These are phyloP conservation scores for Cromileptes altivelis DNA, from an alignment of 2,113 vertebrate genomes.

Conservation along the genomic window DNA sequence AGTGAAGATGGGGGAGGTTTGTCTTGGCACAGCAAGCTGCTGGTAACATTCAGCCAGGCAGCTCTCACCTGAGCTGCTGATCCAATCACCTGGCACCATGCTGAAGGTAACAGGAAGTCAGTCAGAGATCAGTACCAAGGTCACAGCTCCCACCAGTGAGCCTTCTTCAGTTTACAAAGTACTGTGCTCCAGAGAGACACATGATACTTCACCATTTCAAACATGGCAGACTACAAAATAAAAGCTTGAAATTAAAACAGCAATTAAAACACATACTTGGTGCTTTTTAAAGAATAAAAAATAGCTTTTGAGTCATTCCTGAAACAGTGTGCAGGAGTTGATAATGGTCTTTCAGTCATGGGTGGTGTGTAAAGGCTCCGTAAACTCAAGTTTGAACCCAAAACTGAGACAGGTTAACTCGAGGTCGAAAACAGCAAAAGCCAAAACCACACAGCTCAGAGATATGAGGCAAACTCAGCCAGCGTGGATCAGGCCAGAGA, in stretches of 20 bases:
- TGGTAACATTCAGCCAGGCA: not conserved
- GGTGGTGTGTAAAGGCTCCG: no score
- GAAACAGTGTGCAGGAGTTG: no score
- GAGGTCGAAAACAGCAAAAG: not conserved
- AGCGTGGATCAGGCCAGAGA: not conserved
- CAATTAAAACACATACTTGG: no score
- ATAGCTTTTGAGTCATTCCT: no score
- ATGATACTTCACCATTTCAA: not conserved
- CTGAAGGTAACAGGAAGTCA: slow-evolving; percentile 17
- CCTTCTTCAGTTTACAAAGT: not conserved
- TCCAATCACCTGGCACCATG: not conserved
- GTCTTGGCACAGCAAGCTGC: slow-evolving; percentile 5
- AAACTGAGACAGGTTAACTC: not conserved
- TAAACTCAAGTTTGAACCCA: not conserved
- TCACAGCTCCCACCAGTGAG: not conserved
- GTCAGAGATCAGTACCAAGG: slow-evolving; percentile 1
- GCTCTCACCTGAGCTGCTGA: slow-evolving; percentile 3
- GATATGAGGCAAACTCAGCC: not conserved
- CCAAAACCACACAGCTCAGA: no score
- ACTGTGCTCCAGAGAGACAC: not conserved
- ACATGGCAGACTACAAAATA: no score
- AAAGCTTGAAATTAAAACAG: no score
- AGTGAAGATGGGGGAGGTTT: not conserved
- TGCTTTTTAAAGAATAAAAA: no score
- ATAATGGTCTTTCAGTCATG: no score